Conservation (phyloP, 2,888 invertebrate genomes). For the Parasteatoda lunata region DNA sequence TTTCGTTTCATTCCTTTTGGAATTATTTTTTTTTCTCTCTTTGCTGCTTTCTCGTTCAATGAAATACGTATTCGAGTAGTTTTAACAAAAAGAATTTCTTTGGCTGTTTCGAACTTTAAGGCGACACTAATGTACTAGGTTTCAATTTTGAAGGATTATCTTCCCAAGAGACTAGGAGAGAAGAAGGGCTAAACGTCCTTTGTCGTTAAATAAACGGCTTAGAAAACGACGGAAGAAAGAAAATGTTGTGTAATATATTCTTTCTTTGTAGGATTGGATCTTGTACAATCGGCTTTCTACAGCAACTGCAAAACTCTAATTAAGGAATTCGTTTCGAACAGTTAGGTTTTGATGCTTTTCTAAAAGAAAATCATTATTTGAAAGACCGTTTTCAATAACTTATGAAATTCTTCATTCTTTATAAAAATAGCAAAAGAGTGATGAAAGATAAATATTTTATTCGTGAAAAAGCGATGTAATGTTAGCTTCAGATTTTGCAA, state of each 20-base stretch:
- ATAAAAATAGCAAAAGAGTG: no score
- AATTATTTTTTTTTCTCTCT: slow-evolving; percentile 21
- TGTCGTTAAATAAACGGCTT: slow-evolving; percentile 64
- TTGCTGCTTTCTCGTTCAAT: slow-evolving; percentile 36
- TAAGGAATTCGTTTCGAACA: slow-evolving; percentile 39
- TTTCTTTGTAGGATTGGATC: slow-evolving; percentile 13
- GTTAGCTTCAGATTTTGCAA: no score
- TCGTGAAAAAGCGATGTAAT: no score
- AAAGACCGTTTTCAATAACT: neutral
- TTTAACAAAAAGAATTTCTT: slow-evolving; percentile 55
- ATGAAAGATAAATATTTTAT: no score
- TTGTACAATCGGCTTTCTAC: slow-evolving; percentile 1
- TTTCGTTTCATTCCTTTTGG: slow-evolving; percentile 35
- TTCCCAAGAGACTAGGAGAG: slow-evolving; percentile 46
- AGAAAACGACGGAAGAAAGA: slow-evolving; percentile 29
- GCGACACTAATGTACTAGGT: slow-evolving; percentile 54
- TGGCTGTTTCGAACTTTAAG: slow-evolving; percentile 14
- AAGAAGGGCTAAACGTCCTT: slow-evolving; percentile 55
- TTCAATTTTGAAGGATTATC: slow-evolving; percentile 69
- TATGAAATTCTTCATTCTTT: no score
- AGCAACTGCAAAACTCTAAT: slow-evolving; percentile 40
- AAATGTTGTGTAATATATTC: slow-evolving; percentile 9
- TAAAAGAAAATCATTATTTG: neutral
- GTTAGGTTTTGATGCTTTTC: slow-evolving; percentile 12
- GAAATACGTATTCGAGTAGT: slow-evolving; percentile 55